These are phyloP conservation scores for Cossypha polioptera DNA, from an alignment of 2,797 vertebrate genomes.

Conservation along the genomic window DNA sequence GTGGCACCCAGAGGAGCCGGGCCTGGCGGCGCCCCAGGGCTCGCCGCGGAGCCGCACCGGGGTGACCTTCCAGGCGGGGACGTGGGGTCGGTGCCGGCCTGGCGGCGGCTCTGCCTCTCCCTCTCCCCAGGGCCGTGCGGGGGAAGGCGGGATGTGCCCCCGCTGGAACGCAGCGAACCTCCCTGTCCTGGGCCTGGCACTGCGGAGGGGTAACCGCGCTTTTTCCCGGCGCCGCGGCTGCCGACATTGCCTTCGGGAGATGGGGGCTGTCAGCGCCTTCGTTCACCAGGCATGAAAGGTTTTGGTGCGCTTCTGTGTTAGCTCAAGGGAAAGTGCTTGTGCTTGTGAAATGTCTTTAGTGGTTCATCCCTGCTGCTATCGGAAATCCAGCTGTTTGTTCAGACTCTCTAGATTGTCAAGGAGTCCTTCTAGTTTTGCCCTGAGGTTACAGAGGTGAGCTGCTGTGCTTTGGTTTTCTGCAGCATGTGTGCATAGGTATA, in stretches of 20 bases:
- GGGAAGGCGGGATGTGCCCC: not conserved
- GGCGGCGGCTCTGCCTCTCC: too few relatives aligned
- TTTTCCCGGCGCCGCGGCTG: not conserved
- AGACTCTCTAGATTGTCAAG: not conserved
- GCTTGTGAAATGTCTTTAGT: not conserved
- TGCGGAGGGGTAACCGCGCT: accelerated
- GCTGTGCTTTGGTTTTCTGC: not conserved
- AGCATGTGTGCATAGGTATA: accelerated
- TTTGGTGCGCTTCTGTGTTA: not conserved
- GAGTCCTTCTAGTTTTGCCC: not conserved
- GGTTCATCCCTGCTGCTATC: not conserved
- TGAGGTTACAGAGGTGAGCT: not conserved
- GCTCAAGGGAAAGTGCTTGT: not conserved
- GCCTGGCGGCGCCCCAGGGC: accelerated
- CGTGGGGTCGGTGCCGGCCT: not conserved
- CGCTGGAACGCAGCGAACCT: accelerated
- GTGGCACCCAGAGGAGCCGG: accelerated
- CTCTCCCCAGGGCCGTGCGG: accelerated
- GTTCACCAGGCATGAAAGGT: accelerated
- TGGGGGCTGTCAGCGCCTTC: too few relatives aligned
- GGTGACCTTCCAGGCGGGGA: not conserved
- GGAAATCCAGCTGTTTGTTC: not conserved
- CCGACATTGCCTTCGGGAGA: accelerated
- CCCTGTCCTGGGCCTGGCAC: accelerated
- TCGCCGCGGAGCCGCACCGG: accelerated